Conservation (phyloP, 2,797 vertebrate species). For the Prunella strophiata region DNA sequence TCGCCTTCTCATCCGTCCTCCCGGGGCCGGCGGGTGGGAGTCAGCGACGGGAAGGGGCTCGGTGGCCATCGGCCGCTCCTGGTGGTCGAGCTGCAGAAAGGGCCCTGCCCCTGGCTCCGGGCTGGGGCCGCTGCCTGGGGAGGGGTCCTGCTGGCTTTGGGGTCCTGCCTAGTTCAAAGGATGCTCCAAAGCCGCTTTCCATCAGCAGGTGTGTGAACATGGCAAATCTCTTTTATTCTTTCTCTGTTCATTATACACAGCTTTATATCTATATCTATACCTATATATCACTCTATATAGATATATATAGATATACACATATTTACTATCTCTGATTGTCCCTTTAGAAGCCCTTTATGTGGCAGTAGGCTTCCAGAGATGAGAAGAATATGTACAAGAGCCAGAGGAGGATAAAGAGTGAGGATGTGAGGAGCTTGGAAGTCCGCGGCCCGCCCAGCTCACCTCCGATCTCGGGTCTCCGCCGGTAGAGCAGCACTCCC, state of each 20-base stretch:
- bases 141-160: slow-evolving; percentile 74
- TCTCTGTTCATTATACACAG: slow-evolving; percentile 81
- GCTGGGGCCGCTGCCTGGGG: slow-evolving; percentile 48
- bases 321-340: slow-evolving; percentile 78
- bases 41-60: slow-evolving; percentile 35
- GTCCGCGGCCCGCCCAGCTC: slow-evolving; percentile 93
- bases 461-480: slow-evolving; percentile 92
- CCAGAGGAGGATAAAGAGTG: slow-evolving; percentile 95
- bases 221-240: slow-evolving; percentile 80
- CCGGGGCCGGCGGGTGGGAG: background rate
- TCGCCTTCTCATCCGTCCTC: slow-evolving; percentile 45
- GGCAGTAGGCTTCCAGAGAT: slow-evolving; percentile 97
- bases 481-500: slow-evolving; percentile 92
- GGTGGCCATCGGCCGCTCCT: slow-evolving; percentile 46
- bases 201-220: slow-evolving; percentile 83
- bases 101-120: slow-evolving; percentile 69
- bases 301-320: slow-evolving; percentile 76
- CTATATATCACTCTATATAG: slow-evolving; percentile 78
- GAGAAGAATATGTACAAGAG: slow-evolving; percentile 96
- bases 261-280: slow-evolving; percentile 75
- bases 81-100: slow-evolving; percentile 61
- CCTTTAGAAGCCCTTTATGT: slow-evolving; percentile 95
- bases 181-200: slow-evolving; percentile 79
- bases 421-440: slow-evolving; percentile 89
- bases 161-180: slow-evolving; percentile 76